Base-by-base conservation (phyloP, 2,797 vertebrate genomes). In the Gymnoscopelus braueri region DNA sequence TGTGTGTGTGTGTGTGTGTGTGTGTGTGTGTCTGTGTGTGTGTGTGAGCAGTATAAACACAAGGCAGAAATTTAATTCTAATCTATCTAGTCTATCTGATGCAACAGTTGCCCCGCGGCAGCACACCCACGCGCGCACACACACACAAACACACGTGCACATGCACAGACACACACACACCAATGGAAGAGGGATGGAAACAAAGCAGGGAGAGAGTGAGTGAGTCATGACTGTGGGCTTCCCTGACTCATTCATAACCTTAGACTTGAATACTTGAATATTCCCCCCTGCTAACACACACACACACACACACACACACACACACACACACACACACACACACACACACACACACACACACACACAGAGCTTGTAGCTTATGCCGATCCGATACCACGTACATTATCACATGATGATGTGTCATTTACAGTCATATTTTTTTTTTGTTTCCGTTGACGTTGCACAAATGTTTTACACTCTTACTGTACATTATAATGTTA, bases 181-280 rank as follows among this genome's bases (percentile, higher is more conserved):
- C 81, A 79, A 84, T 75, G 63, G 83, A 66, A 75, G 67, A 32
- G 53, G 53, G 60, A 50, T n/a, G 15, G 7, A 68, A 23, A 55
- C 0, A 56, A 56, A 63, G 70, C 14, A 51, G 54, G 11, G 15
- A 24, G 48, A 56, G 72, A 63, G 15, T 5, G 55, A 70, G 75
- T 65, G 59, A 77, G 82, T 39, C 32, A 19, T 60, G 85, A 74
- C 85, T 79, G 82, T 82, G 79, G 88, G 86, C 73, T 83, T 91
- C 90, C 81, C 87, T 91, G 90, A 92, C 87, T 91, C 88, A 91
- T 85, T 88, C 87, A 86, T 77, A 79, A 84, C 71, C 60, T 15
- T 83, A 87, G 87, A 80, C 82, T 83, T 75, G 77, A 75, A 29
- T 29, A 87, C 79, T 80, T 26, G 57, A 4, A 47, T 19, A 44